phyloP scores from a whole-genome alignment of 2,888 invertebrate genomes.

The Lasioglossum oenotherae region DNA sequence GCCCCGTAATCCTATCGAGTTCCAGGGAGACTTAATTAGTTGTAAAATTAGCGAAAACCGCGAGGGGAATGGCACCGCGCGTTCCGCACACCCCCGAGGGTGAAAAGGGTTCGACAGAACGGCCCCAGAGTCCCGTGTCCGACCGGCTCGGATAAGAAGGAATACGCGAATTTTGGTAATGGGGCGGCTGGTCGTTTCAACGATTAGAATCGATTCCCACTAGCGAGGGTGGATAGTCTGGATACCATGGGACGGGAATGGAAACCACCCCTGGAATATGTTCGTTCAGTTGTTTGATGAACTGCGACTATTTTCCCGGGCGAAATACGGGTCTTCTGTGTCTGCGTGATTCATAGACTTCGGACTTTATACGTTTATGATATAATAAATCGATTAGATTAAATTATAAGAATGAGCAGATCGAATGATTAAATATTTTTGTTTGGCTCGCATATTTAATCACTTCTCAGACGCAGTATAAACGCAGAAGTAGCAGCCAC shows the following conservation, averaged over 20 bases:
- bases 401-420: too few relatives aligned
- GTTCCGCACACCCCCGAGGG: not conserved
- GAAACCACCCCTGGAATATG: not conserved
- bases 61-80: conserved; percentile 41
- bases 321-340: not conserved
- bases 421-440: too few relatives aligned
- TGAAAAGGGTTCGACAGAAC: conserved; percentile 9
- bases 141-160: not conserved
- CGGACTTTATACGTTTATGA: too few relatives aligned
- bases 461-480: not conserved
- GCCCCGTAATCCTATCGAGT: conserved; percentile 61
- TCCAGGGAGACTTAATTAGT: conserved; percentile 74
- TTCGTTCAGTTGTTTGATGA: not conserved
- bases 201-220: not conserved
- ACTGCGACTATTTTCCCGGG: not conserved
- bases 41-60: conserved; percentile 75
- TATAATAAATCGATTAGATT: too few relatives aligned
- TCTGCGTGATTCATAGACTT: not conserved
- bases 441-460: not conserved
- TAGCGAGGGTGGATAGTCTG: not conserved
- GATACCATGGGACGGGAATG: not conserved
- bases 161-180: not conserved
- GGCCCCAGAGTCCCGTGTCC: not conserved
- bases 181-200: not conserved
- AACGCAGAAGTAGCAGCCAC: not conserved